These are phyloP conservation scores for Prunella himalayana DNA, from an alignment of 2,113 vertebrate species.

Conservation along the genomic window DNA sequence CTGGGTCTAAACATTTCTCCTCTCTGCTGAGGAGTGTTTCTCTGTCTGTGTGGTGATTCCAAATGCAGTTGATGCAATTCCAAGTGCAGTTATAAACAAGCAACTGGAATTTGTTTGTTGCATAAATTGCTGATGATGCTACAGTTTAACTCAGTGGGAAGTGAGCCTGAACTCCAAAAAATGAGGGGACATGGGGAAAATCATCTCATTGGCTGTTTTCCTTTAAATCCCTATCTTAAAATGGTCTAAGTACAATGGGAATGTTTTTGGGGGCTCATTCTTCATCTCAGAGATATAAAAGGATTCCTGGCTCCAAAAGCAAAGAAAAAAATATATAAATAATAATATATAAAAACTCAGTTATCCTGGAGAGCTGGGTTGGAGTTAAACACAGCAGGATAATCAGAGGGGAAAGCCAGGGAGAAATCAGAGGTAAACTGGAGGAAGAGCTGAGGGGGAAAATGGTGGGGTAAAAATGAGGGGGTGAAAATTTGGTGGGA, in stretches of 20 bases:
- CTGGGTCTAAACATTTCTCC: neutral
- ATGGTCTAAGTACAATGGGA: neutral
- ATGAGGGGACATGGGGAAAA: neutral
- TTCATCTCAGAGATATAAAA: neutral
- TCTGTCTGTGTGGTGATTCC: neutral
- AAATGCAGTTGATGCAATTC: neutral
- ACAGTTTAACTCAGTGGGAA: neutral
- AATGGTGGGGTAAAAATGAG: neutral
- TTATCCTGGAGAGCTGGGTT: neutral
- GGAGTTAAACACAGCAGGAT: neutral
- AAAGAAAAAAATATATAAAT: neutral
- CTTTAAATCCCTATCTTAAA: neutral
- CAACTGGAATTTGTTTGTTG: neutral
- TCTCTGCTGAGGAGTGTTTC: neutral
- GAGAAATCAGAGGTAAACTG: neutral
- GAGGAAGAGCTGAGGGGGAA: neutral
- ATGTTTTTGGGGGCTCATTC: neutral
- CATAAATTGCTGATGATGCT: neutral
- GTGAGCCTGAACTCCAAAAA: neutral
- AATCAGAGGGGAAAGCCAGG: neutral
- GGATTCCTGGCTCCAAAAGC: neutral
- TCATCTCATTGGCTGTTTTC: neutral
- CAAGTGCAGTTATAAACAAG: neutral
- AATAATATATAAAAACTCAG: neutral
- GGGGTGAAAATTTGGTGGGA: accelerated